Conservation (phyloP, 1,140 invertebrate genomes). For the Drosophila sucinea region DNA sequence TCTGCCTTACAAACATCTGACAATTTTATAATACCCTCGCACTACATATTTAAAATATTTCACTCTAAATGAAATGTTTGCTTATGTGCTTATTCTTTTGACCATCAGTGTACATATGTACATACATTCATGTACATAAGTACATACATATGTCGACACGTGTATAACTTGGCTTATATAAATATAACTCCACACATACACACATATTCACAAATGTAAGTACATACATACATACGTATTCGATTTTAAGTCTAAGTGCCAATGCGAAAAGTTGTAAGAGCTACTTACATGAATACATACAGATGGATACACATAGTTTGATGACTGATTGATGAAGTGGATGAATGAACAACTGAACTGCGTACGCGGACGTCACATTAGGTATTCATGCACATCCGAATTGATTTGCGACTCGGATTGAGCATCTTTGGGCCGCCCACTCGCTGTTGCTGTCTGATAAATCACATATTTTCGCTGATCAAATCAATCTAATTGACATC, state of each 20-base stretch:
- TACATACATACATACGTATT: neutral
- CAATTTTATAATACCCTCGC: too few relatives aligned
- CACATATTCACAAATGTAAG: neutral
- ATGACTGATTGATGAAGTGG: constrained; percentile 78
- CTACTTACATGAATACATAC: constrained; percentile 15
- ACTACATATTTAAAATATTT: too few relatives aligned
- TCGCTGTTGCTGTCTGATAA: constrained; percentile 78
- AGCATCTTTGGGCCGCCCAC: constrained; percentile 65
- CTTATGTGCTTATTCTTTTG: too few relatives aligned
- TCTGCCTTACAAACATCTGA: too few relatives aligned
- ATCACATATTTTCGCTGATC: constrained; percentile 83
- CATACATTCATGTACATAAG: too few relatives aligned
- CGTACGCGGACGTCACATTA: constrained; percentile 59
- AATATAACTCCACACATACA: too few relatives aligned
- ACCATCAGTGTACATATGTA: too few relatives aligned
- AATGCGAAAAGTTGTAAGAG: neutral
- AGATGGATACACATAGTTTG: constrained; percentile 45
- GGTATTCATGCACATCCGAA: constrained; percentile 67
- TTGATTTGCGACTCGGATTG: constrained; percentile 13
- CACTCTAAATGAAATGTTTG: too few relatives aligned
- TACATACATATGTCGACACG: too few relatives aligned
- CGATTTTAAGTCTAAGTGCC: neutral
- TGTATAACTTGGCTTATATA: too few relatives aligned
- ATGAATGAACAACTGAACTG: constrained; percentile 54
- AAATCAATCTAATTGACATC: constrained; percentile 83